Base-by-base conservation (phyloP, 2,113 vertebrate genomes). In the Rostratula benghalensis region DNA sequence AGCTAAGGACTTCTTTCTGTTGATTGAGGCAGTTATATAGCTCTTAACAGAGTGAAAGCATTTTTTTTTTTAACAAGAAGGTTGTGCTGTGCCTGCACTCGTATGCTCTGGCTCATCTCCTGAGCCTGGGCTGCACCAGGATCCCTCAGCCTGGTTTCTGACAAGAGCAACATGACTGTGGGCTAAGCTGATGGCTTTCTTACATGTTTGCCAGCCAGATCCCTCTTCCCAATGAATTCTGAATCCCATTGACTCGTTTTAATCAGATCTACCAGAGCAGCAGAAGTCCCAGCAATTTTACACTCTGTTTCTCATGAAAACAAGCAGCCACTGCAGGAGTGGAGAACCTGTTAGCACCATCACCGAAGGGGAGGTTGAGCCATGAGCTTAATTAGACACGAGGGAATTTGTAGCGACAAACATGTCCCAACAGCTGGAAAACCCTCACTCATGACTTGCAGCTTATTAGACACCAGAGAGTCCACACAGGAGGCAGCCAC, bases 291-390 rank as follows among this genome's bases (percentile, higher is more conserved):
- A 45, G 89, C 3, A 21, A 89, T 92, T 87, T 95, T 91, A 95
- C 48, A 79, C 74, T 89, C 77, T 4, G 5, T 79, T 96, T 96
- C 91, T 89, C 77, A 60, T 25, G 21, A 84, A 95, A 94, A 91
- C 59, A 94, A 91, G 89, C 77, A 87, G 65, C 56, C 57, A 68
- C 83, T 0, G 1, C 46, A 56, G 73, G 69, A 95, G 57, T 75
- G 61, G 56, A 89, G 87, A 95, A 94, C 91, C 87, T 94, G 89
- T 84, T 95, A 95, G 48, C 87, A 64, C 24, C 57, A 67, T 67
- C 93, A 89, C 87, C 27, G 30, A 79, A 92, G 84, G 74, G 41
- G 70, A 79, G 78, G 15, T 24, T 84, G 61, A 94, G 73, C 80
- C 89, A 74, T 13, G 23, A 92, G 77, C 69, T 95, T 92, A 94